These are phyloP conservation scores for Netelia virgata DNA, from an alignment of 2,888 invertebrate species.

Conservation along the genomic window DNA sequence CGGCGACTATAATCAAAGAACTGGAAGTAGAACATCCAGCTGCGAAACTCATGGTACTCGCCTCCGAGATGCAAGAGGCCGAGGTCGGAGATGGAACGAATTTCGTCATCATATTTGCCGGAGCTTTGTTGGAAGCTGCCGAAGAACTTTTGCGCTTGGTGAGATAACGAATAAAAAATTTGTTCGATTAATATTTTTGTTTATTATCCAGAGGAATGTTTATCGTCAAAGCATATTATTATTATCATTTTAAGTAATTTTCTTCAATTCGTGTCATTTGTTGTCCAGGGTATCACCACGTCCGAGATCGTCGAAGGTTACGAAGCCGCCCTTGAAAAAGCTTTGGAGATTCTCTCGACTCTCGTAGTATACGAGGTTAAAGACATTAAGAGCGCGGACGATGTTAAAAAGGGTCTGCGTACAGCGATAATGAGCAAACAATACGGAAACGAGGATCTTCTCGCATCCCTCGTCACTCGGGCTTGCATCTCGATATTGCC, in stretches of 20 bases:
- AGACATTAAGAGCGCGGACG: conserved; percentile 88
- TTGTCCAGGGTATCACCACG: conserved; percentile 94
- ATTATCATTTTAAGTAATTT: background rate
- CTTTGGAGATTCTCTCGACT: conserved; percentile 95
- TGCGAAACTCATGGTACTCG: conserved; percentile 97
- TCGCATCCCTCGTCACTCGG: conserved; percentile 93
- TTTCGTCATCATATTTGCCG: conserved; percentile 97
- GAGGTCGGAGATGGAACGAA: conserved; percentile 99
- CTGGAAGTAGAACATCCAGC: conserved; percentile 99
- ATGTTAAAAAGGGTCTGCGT: conserved; percentile 91
- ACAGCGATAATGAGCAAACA: conserved; percentile 98
- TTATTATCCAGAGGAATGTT: conserved; percentile 4
- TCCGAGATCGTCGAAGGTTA: conserved; percentile 98
- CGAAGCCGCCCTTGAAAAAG: conserved; percentile 95
- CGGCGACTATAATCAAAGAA: conserved; percentile 98
- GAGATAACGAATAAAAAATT: conserved; percentile 54
- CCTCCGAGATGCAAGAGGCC: conserved; percentile 99
- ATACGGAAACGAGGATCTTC: conserved; percentile 97
- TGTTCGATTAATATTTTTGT: conserved; percentile 11
- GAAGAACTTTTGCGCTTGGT: conserved; percentile 96
- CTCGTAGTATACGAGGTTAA: conserved; percentile 92
- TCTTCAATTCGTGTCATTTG: conserved; percentile 25
- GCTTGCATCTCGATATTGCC: conserved; percentile 96
- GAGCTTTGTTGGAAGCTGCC: conserved; percentile 95
- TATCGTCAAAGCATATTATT: conserved; percentile 10